Percentiles rank a stretch among this genome's conserved stretches.
phyloP scores from a whole-genome alignment of 2,113 vertebrate genomes.

The Gulo gulo region DNA sequence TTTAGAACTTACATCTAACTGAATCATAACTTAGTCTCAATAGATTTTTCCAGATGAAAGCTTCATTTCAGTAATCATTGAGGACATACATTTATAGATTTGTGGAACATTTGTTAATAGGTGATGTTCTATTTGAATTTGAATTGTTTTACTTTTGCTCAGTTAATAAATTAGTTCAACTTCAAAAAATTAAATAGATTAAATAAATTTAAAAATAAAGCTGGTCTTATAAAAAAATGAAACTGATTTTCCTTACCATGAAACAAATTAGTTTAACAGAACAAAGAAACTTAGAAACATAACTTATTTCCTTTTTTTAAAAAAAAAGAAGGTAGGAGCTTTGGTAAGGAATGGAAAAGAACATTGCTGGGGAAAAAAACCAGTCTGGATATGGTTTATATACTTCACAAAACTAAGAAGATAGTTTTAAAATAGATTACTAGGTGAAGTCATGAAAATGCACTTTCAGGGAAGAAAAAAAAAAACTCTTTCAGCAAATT shows the following conservation, averaged over 20 bases:
- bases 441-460: slow-evolving; percentile 8
- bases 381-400: not conserved
- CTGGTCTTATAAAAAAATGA: not conserved
- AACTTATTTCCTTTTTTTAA: not conserved
- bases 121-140: not conserved
- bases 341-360: not conserved
- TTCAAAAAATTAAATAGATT: not conserved
- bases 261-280: slow-evolving; percentile 33
- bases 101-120: not conserved
- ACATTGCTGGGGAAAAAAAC: not conserved
- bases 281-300: not conserved
- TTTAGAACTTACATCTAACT: not conserved
- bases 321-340: not conserved
- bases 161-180: not conserved
- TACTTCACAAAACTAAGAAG: not conserved
- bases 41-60: not conserved
- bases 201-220: not conserved
- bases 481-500: not conserved
- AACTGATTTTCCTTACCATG: slow-evolving; percentile 24
- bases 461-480: not conserved
- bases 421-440: not conserved
- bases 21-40: not conserved
- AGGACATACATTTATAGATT: not conserved
- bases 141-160: not conserved
- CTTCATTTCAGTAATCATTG: not conserved